Evolutionary conservation across 1,140 invertebrate genomes (phyloP), one percentile per base, ranked within the genome.

Genomic region (Heliconius eleuchia): DNA sequence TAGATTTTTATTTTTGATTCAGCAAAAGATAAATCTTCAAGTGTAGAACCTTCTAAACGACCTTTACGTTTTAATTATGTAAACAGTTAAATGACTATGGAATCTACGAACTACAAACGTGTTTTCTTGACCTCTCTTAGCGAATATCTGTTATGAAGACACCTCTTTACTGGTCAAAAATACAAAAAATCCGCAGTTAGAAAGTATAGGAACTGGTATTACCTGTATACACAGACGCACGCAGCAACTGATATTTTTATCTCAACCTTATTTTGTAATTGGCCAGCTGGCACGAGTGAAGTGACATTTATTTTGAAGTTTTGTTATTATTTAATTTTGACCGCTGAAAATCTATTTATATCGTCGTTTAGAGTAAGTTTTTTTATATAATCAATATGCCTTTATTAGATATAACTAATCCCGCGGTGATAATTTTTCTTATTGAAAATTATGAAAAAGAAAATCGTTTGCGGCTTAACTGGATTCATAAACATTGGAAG

Each of bases 391-490:
- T 76, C 16, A 86, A 82, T 76, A 90, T 91, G 89, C 88, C 89
- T 76, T 76, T 89, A 73, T 23, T 87, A 37, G 89, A 92, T 71
- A 88, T 91, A 52, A 90, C 84, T 8, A 88, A 91, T 66, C 91
- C 91, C 0, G 86, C 83, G 16, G 74, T 90, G 13, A 91, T 91
- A 73, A 89, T 84, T 76, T 89, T 92, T 81, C 82, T 91, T 5
- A 86, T 85, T n/a, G 90, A 91, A 82, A 88, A 87, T 72, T 91
- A 91, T 84, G 87, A 91, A 74, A 92, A 89, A 71, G 90, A 91
- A 81, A 91, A 89, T 75, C 85, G 86, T 11, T 76, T 89, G n/a
- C 84, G 91, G 5, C 75, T 91, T 18, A 88, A 88, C n/a, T 93
- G 91, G 91, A 88, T 90, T 16, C 81, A 83, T 46, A 88, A 87